phyloP scores from a whole-genome alignment of 2,888 invertebrate genomes.

The Leptopilina myrica region DNA sequence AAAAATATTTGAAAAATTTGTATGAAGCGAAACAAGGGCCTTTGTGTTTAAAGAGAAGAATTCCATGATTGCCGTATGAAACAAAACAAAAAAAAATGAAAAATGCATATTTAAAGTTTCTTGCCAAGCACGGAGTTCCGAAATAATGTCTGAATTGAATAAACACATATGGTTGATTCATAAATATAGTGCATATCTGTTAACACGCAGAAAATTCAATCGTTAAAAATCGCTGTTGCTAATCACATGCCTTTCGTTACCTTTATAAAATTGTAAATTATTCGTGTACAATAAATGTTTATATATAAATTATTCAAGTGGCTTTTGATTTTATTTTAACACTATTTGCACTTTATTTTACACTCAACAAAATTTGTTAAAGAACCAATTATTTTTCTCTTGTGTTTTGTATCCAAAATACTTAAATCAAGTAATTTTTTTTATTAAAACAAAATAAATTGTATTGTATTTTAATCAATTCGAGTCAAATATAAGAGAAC shows the following conservation, averaged over 20 bases:
- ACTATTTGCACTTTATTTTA: neutral
- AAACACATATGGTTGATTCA: slow-evolving; percentile 34
- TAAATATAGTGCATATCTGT: slow-evolving; percentile 52
- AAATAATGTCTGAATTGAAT: slow-evolving; percentile 28
- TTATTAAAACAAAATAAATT: no score
- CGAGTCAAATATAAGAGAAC: no score
- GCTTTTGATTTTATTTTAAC: neutral
- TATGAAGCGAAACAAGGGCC: neutral
- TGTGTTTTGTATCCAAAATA: no score
- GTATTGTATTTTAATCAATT: no score
- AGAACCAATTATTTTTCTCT: no score
- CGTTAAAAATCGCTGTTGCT: slow-evolving; percentile 62
- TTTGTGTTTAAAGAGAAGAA: slow-evolving; percentile 13
- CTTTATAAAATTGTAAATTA: slow-evolving; percentile 62
- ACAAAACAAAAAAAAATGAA: neutral
- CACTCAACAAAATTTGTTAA: no score
- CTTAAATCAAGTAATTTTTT: no score
- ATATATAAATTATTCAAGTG: slow-evolving; percentile 52
- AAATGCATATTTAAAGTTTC: slow-evolving; percentile 28
- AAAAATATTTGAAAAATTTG: slow-evolving; percentile 17
- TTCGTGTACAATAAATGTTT: slow-evolving; percentile 63
- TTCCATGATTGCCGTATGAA: slow-evolving; percentile 11
- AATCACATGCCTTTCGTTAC: slow-evolving; percentile 63
- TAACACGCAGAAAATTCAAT: slow-evolving; percentile 57
- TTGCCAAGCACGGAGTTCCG: slow-evolving; percentile 32